Percentiles rank a stretch among this genome's conserved stretches.
Evolutionary conservation across 2,888 invertebrate species (phyloP).

Genomic region (Acholoe squamosa): DNA sequence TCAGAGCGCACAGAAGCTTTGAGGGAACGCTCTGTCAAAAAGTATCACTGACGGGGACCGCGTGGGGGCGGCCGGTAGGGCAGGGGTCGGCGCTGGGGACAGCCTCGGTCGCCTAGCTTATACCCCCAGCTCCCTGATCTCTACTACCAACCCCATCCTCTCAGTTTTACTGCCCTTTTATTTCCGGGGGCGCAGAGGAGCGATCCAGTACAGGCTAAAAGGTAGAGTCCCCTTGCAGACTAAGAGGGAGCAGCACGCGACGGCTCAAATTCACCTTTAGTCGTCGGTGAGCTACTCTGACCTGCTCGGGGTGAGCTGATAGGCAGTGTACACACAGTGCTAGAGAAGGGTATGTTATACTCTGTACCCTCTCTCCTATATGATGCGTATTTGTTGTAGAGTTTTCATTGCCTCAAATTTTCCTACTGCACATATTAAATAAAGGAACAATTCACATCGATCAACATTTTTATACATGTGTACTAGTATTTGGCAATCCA

Average conservation of each 20-base stretch:
- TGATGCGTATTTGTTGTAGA: no score
- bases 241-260: not conserved
- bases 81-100: not conserved
- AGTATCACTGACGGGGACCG: constrained; percentile 28
- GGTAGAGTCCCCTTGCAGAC: not conserved
- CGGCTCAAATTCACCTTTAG: not conserved
- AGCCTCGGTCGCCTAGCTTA: not conserved
- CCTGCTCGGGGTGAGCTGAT: constrained; percentile 21
- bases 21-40: constrained; percentile 13
- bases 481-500: no score
- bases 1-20: not conserved
- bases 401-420: no score
- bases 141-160: not conserved
- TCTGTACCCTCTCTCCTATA: no score
- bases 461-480: no score
- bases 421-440: no score
- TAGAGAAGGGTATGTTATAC: no score
- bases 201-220: constrained; percentile 14
- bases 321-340: not conserved
- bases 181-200: constrained; percentile 21
- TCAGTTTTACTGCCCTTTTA: not conserved
- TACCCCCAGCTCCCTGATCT: not conserved
- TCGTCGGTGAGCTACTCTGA: not conserved
- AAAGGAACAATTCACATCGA: no score
- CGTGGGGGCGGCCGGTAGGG: not conserved